Evolutionary conservation across 1,140 invertebrate genomes (phyloP).

Genomic region (Solen grandis): DNA sequence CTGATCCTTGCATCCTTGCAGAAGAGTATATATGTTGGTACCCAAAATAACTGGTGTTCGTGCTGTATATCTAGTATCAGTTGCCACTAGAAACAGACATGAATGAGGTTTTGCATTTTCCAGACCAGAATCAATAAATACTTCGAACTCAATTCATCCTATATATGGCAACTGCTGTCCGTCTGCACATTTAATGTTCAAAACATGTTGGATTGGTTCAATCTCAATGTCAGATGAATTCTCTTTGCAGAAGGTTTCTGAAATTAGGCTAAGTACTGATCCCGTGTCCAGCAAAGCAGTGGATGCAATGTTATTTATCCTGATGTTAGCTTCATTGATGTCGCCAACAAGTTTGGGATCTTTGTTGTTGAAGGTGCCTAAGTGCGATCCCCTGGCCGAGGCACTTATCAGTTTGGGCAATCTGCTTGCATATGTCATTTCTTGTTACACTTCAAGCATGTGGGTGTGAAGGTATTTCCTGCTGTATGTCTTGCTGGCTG

Average conservation of each 20-base stretch:
- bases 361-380: neutral
- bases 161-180: slow-evolving; percentile 32
- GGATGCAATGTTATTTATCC: neutral
- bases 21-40: neutral
- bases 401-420: slow-evolving; percentile 30
- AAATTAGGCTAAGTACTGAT: slow-evolving; percentile 29
- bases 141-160: slow-evolving; percentile 40
- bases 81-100: slow-evolving; percentile 7
- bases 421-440: neutral
- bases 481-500: neutral
- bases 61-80: neutral
- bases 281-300: slow-evolving; percentile 48
- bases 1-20: neutral
- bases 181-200: slow-evolving; percentile 31
- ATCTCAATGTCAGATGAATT: slow-evolving; percentile 7
- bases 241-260: slow-evolving; percentile 13
- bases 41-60: slow-evolving; percentile 11
- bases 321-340: too few relatives aligned
- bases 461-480: neutral
- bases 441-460: slow-evolving; percentile 7
- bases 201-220: neutral
- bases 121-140: neutral
- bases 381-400: neutral
- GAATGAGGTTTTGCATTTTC: too few relatives aligned
- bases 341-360: neutral